phyloP scores from a whole-genome alignment of 2,797 vertebrate genomes.

The Nannoperca australis region DNA sequence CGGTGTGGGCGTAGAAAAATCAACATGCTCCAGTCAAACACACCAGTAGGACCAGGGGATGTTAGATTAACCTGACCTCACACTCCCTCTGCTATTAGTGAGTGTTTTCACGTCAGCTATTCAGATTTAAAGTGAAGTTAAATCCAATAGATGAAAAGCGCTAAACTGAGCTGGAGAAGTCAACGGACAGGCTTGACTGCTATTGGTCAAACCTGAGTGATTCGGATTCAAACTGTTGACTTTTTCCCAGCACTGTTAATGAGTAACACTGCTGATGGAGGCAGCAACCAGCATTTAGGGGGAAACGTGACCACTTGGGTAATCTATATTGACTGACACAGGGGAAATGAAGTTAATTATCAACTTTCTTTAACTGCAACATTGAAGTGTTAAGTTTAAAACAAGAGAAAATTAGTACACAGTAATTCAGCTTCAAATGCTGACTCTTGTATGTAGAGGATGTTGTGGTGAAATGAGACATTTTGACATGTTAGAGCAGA shows the following conservation, averaged over 20 bases:
- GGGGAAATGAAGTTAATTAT: slow-evolving; percentile 20
- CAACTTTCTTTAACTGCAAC: background rate
- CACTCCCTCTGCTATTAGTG: background rate
- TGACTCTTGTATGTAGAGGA: background rate
- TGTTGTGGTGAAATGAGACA: background rate
- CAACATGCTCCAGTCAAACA: slow-evolving; percentile 13
- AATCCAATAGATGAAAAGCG: slow-evolving; percentile 34
- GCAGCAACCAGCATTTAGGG: background rate
- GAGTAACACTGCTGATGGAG: slow-evolving; percentile 35
- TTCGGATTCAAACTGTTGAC: slow-evolving; percentile 32
- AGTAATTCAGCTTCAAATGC: background rate
- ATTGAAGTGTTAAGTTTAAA: background rate
- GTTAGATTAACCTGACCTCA: slow-evolving; percentile 14
- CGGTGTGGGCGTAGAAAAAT: slow-evolving; percentile 9
- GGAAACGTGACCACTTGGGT: slow-evolving; percentile 8
- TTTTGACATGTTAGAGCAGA: background rate
- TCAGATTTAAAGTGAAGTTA: slow-evolving; percentile 11
- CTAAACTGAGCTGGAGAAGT: slow-evolving; percentile 15
- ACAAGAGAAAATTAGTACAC: background rate
- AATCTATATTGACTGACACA: slow-evolving; percentile 5
- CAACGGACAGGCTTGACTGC: background rate
- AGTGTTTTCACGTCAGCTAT: slow-evolving; percentile 2
- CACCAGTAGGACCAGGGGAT: slow-evolving; percentile 18
- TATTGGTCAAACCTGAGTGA: slow-evolving; percentile 6
- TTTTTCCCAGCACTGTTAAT: slow-evolving; percentile 56